Evolutionary conservation across 2,888 invertebrate genomes (phyloP), one percentile per base, ranked within the genome.

Genomic region (Rhamnusium bicolor): DNA sequence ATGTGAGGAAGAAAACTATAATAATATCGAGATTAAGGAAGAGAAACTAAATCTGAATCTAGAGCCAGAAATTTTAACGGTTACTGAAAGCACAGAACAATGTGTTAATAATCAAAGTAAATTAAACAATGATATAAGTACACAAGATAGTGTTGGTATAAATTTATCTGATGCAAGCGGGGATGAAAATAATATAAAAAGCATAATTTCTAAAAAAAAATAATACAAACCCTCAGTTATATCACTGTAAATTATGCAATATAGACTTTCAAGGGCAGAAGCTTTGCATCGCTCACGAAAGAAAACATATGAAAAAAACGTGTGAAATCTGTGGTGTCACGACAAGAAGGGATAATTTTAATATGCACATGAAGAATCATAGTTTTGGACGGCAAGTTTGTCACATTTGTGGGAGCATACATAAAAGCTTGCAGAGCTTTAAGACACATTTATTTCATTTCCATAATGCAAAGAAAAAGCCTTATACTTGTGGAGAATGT

Each of bases 341-440:
- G 0, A 74, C 76, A 58, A 54, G 78, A 6, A 47, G 47, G 21
- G 78, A 78, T 53, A 78, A 78, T 16, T 70, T 78, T 1, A 75
- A 71, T 61, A 73, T 69, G 19, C 78, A 78, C 19, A 74, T 76
- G 10, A 65, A 71, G 10, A 73, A 70, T 18, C 78, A 78, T 46
- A 65, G 51, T 6, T 69, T 74, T 7, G 46, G 67, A 0, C 73
- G 61, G 7, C 74, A 74, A 49, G 47, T 72, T 12, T 78, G 78
- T 68, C 72, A 78, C 18, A 71, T 78, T 16, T 78, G 78, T 46
- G 78, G 78, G 5, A 75, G 71, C 46, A 19, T 72, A 18, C 75
- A 73, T 24, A 78, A 78, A 63, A 78, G 76, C 67, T 72, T 72
- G 27, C 75, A 78, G 70, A 75, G 78, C 29, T 61, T 78, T 21